Base-by-base conservation (phyloP, 2,113 vertebrate species). In the Leptocoma aspasia region DNA sequence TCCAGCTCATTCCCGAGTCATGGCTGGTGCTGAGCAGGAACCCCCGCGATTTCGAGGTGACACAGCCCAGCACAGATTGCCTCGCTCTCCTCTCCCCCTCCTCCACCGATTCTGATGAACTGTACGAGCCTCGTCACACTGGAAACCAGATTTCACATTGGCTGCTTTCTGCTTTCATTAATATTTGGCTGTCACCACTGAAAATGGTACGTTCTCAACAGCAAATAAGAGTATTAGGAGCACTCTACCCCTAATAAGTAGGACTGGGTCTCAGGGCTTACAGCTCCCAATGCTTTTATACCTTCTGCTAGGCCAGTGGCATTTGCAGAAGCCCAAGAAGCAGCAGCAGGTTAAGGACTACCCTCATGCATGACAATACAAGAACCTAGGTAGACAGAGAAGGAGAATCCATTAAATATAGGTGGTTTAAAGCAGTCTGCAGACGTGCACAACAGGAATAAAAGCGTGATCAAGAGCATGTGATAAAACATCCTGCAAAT, bases 41-140 rank as follows among this genome's bases (percentile, higher is more conserved):
- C 92, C 92, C 90, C 81, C 77, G 2, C 28, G 3, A 33, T 44
- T 37, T 0, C 2, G 11, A 68, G 37, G 63, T 21, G 83, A 52
- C 53, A 59, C 53, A 68, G 63, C 53, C 61, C 61, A 41, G 94
- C 88, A 96, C 87, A 96, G 92, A 95, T 68, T 94, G 96, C 85
- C 77, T 92, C 13, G 6, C 50, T 80, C 83, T 84, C 60, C 84
- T 78, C 77, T 86, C 60, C 24, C 86, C 92, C 87, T 92, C 93
- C 87, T 90, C 85, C 92, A 75, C 87, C 1, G 17, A 35, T 6
- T 61, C 47, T 15, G 11, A 52, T 2, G 2, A 69, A 68, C 60
- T 0, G 0, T 10, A 71, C 0, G 0, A 3, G 3, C 85, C 73
- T 68, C 8, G 0, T 91, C 92, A 76, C 89, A 69, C 4, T 87